Base-by-base conservation (phyloP, 2,797 vertebrate species). In the Paratrypauchen microcephalus region DNA sequence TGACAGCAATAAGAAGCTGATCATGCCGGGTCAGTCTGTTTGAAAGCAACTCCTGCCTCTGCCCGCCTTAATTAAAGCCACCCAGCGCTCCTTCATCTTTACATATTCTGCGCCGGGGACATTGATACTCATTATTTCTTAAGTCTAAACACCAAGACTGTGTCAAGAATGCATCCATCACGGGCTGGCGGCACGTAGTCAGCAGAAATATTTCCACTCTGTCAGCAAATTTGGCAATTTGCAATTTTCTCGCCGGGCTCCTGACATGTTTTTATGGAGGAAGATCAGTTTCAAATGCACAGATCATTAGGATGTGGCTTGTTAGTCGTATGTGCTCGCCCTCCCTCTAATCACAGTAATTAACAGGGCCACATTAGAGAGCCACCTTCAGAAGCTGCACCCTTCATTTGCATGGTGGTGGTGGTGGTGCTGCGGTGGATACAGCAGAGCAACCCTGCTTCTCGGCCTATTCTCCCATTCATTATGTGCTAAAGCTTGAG, bases 131-230 rank as follows among this genome's bases (percentile, higher is more conserved):
- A 99, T 99, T 98, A 99, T 98, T 98, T 97, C 95, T 93, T 94
- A 94, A 97, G 96, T 96, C 96, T 95, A 97, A 98, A 97, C 96
- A 96, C 95, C 95, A 95, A 96, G 96, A 95, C 95, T 96, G 95
- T 98, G 97, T 99, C 97, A 99, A 98, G 97, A 98, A 97, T 93
- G 93, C 96, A 98, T 98, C 97, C 96, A 98, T 99, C 96, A 99
- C 93, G 18, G 79, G 88, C 89, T 76, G 91, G 92, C 91, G 91
- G 89, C 93, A 95, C 84, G 78, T 81, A 96, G 95, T 98, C 97
- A 98, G 97, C 96, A 88, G 86, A 91, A 93, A 71, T 79, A 74
- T 86, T 95, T 94, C 87, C 88, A 88, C 95, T 77, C 92, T 63
- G 77, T 99, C 97, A 99, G 97, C 97, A 95, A 92, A 95, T 98